These are phyloP conservation scores for Etheostoma perlongum DNA, from an alignment of 2,797 vertebrate species.

Conservation along the genomic window DNA sequence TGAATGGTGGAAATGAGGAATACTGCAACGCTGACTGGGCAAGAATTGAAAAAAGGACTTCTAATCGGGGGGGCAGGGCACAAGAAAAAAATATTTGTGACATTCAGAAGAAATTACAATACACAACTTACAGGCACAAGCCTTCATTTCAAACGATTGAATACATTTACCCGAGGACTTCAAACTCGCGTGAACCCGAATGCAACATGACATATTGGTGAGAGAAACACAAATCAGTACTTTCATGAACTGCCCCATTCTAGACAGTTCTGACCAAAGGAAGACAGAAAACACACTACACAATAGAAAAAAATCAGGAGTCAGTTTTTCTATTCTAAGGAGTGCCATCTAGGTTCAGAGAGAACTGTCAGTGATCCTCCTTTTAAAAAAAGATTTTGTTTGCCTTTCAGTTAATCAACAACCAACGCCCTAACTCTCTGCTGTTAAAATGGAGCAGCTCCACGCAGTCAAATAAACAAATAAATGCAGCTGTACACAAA, in stretches of 20 bases:
- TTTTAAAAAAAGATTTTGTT: constrained; percentile 4
- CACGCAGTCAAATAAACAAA: constrained; percentile 16
- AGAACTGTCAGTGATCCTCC: constrained; percentile 5
- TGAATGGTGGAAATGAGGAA: neutral
- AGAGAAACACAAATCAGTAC: constrained; percentile 31
- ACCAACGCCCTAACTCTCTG: neutral
- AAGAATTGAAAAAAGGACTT: constrained; percentile 11
- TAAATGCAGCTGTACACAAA: constrained; percentile 27
- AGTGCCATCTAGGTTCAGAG: constrained; percentile 24
- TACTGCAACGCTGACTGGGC: neutral
- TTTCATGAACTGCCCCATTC: neutral
- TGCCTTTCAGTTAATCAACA: constrained; percentile 10
- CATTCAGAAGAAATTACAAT: constrained; percentile 39
- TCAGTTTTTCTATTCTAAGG: constrained; percentile 6
- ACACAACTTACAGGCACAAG: constrained; percentile 3
- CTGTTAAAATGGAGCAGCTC: constrained; percentile 29
- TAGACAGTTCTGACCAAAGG: constrained; percentile 28
- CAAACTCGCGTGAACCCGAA: constrained; percentile 32
- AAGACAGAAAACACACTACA: constrained; percentile 56
- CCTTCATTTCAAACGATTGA: constrained; percentile 22
- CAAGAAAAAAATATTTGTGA: constrained; percentile 21
- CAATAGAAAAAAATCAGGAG: neutral
- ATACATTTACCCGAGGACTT: neutral
- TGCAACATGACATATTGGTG: constrained; percentile 13
- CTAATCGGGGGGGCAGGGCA: neutral